Conservation (phyloP, 1,140 invertebrate genomes). For the Brachionus angularis region DNA sequence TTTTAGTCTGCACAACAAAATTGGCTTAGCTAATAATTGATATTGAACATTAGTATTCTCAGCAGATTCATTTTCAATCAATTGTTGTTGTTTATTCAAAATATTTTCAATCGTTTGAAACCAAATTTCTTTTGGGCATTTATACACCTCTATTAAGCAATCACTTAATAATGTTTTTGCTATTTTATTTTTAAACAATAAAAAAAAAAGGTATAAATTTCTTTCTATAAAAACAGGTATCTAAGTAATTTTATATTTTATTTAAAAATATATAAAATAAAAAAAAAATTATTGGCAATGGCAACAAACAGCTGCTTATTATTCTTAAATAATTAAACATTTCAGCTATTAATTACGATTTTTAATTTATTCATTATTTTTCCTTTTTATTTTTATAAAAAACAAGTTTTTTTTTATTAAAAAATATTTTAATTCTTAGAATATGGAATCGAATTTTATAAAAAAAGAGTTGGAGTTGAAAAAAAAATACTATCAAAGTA, state of each 20-base stretch:
- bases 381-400: neutral
- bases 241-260: slow-evolving; percentile 17
- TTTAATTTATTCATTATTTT: no score
- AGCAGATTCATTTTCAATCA: no score
- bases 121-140: slow-evolving; percentile 39
- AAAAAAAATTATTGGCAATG: slow-evolving; percentile 17
- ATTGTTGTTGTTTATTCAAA: no score
- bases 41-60: no score
- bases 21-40: slow-evolving; percentile 19
- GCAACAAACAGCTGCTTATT: slow-evolving; percentile 34
- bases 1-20: neutral
- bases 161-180: slow-evolving; percentile 36
- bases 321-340: slow-evolving; percentile 8
- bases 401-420: neutral
- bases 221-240: slow-evolving; percentile 13
- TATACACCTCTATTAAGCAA: slow-evolving; percentile 40
- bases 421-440: neutral
- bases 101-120: slow-evolving; percentile 6
- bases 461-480: neutral
- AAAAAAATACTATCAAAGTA: slow-evolving; percentile 23
- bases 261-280: neutral
- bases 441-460: neutral
- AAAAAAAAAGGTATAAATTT: neutral
- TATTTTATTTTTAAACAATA: slow-evolving; percentile 36
- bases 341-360: no score